phyloP scores from a whole-genome alignment of 30 jellyfish, hydroid and myxozoan genomes.

The Rhopilema esculentum region DNA sequence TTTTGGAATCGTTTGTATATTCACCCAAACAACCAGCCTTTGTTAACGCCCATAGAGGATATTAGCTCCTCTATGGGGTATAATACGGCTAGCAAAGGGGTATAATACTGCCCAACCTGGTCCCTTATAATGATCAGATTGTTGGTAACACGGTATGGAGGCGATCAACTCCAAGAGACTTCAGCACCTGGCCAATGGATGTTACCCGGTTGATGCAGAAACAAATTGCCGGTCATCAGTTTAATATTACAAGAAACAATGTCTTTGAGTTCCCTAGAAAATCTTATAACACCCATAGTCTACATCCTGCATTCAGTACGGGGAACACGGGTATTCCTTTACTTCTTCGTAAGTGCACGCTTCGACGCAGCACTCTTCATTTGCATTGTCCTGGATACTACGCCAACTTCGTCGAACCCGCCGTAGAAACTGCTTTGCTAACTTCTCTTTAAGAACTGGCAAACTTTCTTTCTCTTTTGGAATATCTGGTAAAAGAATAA shows the following conservation, averaged over 20 bases:
- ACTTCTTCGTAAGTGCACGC: slow-evolving; percentile 66
- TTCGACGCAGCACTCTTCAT: slow-evolving; percentile 58
- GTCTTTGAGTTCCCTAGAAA: background rate
- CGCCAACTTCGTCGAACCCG: slow-evolving; percentile 40
- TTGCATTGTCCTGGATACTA: slow-evolving; percentile 36
- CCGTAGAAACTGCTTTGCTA: slow-evolving; percentile 59
- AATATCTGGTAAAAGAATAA: slow-evolving; percentile 5
- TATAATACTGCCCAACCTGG: no score
- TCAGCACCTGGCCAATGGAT: background rate
- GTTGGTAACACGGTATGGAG: background rate
- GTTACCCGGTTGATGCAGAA: background rate
- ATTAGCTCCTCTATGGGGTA: no score
- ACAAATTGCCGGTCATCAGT: background rate
- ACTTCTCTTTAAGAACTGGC: slow-evolving; percentile 36
- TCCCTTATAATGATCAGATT: no score
- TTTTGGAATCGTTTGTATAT: no score
- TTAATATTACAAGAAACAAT: background rate
- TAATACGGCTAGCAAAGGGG: no score
- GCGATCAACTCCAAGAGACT: background rate
- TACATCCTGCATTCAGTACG: no score
- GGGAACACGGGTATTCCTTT: slow-evolving; percentile 51
- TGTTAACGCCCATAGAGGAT: no score
- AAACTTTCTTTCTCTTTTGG: slow-evolving; percentile 7
- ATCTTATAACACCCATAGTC: background rate
- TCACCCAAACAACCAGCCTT: no score